These are phyloP conservation scores for Pampus argenteus DNA, from an alignment of 2,797 vertebrate species.

Conservation along the genomic window DNA sequence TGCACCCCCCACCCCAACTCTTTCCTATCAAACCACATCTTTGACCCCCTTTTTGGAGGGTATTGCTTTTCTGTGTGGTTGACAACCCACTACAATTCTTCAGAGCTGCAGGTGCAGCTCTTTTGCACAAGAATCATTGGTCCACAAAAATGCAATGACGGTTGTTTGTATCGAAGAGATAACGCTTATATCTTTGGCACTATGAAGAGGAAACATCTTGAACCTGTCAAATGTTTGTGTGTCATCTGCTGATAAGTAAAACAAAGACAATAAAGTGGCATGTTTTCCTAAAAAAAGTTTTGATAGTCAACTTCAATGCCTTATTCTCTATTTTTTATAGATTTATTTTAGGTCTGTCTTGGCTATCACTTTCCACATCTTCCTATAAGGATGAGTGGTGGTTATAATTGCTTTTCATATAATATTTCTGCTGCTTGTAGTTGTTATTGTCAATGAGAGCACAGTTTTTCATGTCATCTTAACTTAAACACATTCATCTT, in stretches of 20 bases:
- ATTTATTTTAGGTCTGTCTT: conserved; percentile 63
- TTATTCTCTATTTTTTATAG: conserved; percentile 52
- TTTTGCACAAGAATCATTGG: conserved; percentile 51
- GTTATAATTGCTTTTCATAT: conserved; percentile 71
- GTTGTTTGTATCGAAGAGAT: conserved; percentile 53
- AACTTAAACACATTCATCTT: conserved; percentile 66
- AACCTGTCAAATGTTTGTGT: conserved; percentile 53
- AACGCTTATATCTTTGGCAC: conserved; percentile 23
- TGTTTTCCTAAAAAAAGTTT: conserved; percentile 61
- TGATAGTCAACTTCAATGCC: conserved; percentile 58
- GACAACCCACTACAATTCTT: conserved; percentile 68
- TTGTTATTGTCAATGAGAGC: conserved; percentile 68
- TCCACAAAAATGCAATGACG: conserved; percentile 48
- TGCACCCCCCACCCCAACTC: conserved; percentile 38
- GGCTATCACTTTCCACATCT: conserved; percentile 62
- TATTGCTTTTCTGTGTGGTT: conserved; percentile 73
- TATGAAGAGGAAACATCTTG: conserved; percentile 27
- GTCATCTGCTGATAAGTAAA: conserved; percentile 44
- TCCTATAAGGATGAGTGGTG: conserved; percentile 58
- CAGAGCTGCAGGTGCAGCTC: conserved; percentile 78
- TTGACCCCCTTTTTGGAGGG: conserved; percentile 50
- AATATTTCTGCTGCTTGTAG: conserved; percentile 66
- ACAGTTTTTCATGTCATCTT: conserved; percentile 70
- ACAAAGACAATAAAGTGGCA: conserved; percentile 52
- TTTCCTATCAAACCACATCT: conserved; percentile 57